Evolutionary conservation across 2,797 vertebrate species (phyloP).

Genomic region (Schizopygopsis malacanthus): DNA sequence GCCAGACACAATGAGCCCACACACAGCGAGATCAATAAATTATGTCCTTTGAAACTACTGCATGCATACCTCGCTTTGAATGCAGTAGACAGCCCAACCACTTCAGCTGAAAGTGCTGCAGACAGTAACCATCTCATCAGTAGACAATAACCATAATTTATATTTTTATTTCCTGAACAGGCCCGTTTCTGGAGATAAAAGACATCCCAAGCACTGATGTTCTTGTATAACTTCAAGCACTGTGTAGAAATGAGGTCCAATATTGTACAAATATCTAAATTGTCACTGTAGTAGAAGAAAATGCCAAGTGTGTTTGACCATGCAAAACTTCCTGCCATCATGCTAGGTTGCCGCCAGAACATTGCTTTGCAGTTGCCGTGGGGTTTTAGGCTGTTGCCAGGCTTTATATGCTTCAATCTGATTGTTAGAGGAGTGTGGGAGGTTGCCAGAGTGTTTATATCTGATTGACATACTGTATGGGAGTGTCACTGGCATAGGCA

Average conservation of each 20-base stretch:
- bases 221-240: neutral
- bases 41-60: slow-evolving; percentile 16
- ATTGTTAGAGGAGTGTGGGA: neutral
- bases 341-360: neutral
- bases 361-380: neutral
- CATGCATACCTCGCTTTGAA: slow-evolving; percentile 9
- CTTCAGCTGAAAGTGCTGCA: neutral
- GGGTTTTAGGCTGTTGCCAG: neutral
- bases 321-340: neutral
- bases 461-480: no score
- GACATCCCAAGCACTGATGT: neutral
- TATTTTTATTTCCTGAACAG: slow-evolving; percentile 12
- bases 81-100: slow-evolving; percentile 9
- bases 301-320: neutral
- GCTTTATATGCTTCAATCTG: neutral
- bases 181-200: neutral
- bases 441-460: neutral
- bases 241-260: neutral
- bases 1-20: slow-evolving; percentile 8
- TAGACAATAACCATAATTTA: slow-evolving; percentile 4
- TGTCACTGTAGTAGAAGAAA: neutral
- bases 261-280: neutral
- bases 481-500: no score
- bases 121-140: neutral
- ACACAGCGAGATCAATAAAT: slow-evolving; percentile 19